Percentiles rank a stretch among this genome's conserved stretches.
Conservation (phyloP, 2,797 vertebrate genomes). For the Cebuella pygmaea region DNA sequence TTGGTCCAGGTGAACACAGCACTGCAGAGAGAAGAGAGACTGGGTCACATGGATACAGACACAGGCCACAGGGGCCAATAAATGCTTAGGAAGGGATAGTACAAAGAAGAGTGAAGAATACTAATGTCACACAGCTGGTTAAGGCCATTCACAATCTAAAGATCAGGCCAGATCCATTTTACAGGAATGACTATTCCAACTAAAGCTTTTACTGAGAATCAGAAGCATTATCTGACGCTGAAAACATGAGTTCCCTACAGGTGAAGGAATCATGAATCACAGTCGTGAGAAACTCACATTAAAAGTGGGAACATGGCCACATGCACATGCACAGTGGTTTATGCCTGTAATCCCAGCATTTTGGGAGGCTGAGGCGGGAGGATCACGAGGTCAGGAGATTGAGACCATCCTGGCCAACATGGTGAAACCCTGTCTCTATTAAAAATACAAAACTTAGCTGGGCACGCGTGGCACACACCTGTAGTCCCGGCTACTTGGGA, state of each 20-base stretch:
- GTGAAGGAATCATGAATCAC: background rate
- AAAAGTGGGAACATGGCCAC: background rate
- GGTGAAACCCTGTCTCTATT: too few species aligned
- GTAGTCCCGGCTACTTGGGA: too few species aligned
- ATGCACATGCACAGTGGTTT: too few species aligned
- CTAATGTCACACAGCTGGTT: accelerated
- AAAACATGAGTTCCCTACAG: background rate
- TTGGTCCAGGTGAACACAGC: conserved; percentile 99
- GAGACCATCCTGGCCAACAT: too few species aligned
- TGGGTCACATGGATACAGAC: accelerated
- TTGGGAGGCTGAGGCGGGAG: too few species aligned
- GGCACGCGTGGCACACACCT: too few species aligned
- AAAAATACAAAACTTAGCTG: too few species aligned
- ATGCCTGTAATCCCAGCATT: too few species aligned
- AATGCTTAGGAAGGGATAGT: background rate
- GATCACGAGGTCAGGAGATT: too few species aligned
- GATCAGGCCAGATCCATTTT: background rate
- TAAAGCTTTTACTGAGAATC: background rate
- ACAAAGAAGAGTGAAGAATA: too few species aligned
- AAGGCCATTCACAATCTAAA: accelerated
- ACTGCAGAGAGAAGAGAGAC: conserved; percentile 57
- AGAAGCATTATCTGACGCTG: background rate
- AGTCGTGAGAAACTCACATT: background rate
- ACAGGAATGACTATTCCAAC: background rate
- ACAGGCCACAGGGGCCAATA: background rate